Percentiles rank a stretch among this genome's conserved stretches.
Conservation (phyloP, 2,888 invertebrate species). For the Heliconius ismenius region DNA sequence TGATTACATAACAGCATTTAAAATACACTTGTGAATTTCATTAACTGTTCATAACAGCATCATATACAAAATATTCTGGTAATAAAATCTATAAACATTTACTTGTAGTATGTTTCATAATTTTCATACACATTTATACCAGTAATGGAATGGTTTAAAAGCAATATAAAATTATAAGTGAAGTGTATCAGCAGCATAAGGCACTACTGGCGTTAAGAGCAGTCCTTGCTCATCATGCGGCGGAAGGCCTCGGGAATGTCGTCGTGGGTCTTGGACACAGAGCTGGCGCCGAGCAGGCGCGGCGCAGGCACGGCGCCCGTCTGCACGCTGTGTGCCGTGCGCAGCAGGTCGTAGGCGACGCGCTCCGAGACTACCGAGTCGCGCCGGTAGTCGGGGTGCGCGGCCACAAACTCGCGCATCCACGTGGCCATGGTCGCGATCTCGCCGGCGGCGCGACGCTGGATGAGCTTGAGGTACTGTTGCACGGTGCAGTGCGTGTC, state of each 20-base stretch:
- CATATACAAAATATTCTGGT: background rate
- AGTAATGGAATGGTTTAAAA: slow-evolving; percentile 14
- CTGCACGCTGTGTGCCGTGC: slow-evolving; percentile 88
- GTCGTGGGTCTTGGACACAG: slow-evolving; percentile 89
- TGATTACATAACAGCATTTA: background rate
- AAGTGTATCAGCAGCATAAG: slow-evolving; percentile 44
- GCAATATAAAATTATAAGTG: slow-evolving; percentile 9
- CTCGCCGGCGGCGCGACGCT: slow-evolving; percentile 92
- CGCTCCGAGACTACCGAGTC: slow-evolving; percentile 94
- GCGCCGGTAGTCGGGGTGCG: slow-evolving; percentile 93
- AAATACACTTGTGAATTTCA: background rate
- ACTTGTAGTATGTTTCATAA: background rate
- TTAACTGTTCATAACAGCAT: background rate
- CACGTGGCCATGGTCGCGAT: slow-evolving; percentile 96
- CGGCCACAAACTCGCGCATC: slow-evolving; percentile 94
- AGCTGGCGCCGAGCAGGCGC: slow-evolving; percentile 87
- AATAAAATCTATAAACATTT: background rate
- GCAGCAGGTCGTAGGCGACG: slow-evolving; percentile 95
- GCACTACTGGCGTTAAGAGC: slow-evolving; percentile 59
- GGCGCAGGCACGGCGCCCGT: slow-evolving; percentile 87
- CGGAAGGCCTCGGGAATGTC: slow-evolving; percentile 90
- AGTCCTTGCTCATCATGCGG: slow-evolving; percentile 78
- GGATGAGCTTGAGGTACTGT: slow-evolving; percentile 96
- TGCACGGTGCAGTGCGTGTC: slow-evolving; percentile 98
- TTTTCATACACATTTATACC: background rate